These are phyloP conservation scores for Pomatostomus ruficeps DNA, from an alignment of 2,113 vertebrate genomes.

Conservation along the genomic window DNA sequence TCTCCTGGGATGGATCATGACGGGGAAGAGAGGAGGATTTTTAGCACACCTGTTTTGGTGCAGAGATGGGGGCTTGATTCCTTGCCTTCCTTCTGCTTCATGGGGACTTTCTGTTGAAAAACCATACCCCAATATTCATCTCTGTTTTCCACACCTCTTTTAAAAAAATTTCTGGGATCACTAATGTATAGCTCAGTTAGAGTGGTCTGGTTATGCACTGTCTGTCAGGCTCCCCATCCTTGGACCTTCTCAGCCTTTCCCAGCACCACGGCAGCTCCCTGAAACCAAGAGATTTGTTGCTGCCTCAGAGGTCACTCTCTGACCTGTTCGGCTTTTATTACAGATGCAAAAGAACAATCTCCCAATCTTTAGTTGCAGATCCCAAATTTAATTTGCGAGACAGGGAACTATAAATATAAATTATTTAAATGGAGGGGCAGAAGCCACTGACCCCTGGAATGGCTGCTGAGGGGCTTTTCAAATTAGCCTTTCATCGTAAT, in stretches of 20 bases:
- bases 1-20: neutral
- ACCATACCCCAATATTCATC: rapidly evolving
- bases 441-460: neutral
- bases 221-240: neutral
- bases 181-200: neutral
- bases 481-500: neutral
- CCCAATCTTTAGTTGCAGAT: neutral
- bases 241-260: neutral
- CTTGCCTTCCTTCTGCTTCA: neutral
- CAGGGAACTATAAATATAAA: neutral
- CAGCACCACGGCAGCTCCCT: neutral
- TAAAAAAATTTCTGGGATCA: rapidly evolving
- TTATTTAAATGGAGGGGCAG: neutral
- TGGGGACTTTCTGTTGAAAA: neutral
- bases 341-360: neutral
- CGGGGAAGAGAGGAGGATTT: neutral
- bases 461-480: neutral
- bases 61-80: rapidly evolving
- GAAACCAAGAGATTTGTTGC: neutral
- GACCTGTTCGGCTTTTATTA: neutral
- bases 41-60: neutral
- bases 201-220: neutral
- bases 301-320: neutral
- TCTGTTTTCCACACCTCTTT: neutral
- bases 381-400: neutral